A percentile compares a stretch with the other conserved stretches of the same genome.
Conservation (phyloP, 1,140 invertebrate species). For the Caenorhabditis latens region DNA sequence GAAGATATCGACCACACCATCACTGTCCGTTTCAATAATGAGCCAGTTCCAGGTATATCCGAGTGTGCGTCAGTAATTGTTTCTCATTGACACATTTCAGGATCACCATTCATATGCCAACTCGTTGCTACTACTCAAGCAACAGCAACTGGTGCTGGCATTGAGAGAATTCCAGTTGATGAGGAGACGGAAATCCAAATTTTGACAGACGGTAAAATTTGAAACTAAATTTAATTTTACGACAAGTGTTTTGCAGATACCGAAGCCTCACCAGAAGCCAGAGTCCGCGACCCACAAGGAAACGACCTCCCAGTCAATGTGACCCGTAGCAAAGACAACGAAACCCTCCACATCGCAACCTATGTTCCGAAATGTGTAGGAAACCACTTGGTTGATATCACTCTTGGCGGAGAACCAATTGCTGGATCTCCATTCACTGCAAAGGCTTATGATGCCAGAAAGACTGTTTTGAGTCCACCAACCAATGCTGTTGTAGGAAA, state of each 20-base stretch:
- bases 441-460: conserved; percentile 92
- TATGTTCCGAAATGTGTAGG: conserved; percentile 86
- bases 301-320: conserved; percentile 61
- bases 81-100: background rate
- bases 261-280: conserved; percentile 77
- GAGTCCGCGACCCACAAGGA: conserved; percentile 62
- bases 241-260: background rate
- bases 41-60: conserved; percentile 86
- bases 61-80: background rate
- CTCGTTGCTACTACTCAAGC: conserved; percentile 81
- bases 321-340: conserved; percentile 60
- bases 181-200: conserved; percentile 87
- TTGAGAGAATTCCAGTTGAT: conserved; percentile 93
- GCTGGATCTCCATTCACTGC: conserved; percentile 93
- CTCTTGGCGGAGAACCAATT: conserved; percentile 86
- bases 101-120: conserved; percentile 73
- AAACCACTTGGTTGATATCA: conserved; percentile 84
- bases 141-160: conserved; percentile 84
- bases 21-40: conserved; percentile 96
- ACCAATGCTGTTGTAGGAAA: conserved; percentile 89
- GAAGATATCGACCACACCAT: conserved; percentile 93
- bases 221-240: background rate
- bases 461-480: conserved; percentile 91
- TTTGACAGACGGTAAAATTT: conserved; percentile 82
- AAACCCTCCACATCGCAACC: conserved; percentile 77